Conservation (phyloP, 1,140 invertebrate species). For the Ostrea denselamellosa region DNA sequence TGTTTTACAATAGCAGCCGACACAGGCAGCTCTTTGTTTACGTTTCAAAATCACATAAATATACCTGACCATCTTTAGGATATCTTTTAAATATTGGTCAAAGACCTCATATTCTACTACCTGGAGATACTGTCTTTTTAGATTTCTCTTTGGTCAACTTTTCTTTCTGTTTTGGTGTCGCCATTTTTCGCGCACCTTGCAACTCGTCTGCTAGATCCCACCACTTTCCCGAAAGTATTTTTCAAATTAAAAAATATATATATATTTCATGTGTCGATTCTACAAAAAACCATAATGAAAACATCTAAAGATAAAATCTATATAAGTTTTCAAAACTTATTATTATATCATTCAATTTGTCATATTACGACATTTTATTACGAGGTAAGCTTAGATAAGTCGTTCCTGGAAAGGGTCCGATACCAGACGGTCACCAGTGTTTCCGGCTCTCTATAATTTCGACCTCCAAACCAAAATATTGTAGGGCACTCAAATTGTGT, state of each 20-base stretch:
- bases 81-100: not conserved
- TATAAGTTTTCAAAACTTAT: not conserved
- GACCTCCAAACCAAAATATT: not conserved
- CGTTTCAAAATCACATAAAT: constrained; percentile 9
- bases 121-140: constrained; percentile 44
- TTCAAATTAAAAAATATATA: not conserved
- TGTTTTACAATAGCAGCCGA: constrained; percentile 45
- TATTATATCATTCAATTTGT: not conserved
- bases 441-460: not conserved
- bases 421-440: not conserved
- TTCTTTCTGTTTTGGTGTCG: constrained; percentile 61
- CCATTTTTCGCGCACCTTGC: constrained; percentile 62
- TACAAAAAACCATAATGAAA: not conserved
- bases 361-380: not conserved
- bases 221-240: not conserved
- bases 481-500: too few species aligned
- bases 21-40: constrained; percentile 34
- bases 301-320: not conserved
- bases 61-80: not conserved
- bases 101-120: constrained; percentile 35
- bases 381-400: not conserved
- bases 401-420: not conserved
- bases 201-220: constrained; percentile 60
- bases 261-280: not conserved
- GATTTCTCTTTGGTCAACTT: constrained; percentile 57